Base-by-base conservation (phyloP, 2,797 vertebrate species). In the Stomatorhinus walkeri region DNA sequence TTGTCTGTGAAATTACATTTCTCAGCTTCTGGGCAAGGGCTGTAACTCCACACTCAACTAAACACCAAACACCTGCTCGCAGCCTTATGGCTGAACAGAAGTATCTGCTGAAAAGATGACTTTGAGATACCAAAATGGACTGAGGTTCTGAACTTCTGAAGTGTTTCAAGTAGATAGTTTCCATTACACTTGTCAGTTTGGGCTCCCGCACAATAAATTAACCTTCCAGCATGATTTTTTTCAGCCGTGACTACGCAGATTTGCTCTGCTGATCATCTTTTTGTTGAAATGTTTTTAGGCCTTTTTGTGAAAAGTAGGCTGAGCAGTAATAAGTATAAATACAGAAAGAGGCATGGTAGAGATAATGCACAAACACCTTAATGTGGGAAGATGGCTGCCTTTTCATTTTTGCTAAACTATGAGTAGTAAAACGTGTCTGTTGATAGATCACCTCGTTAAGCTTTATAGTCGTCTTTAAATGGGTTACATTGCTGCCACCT, bases 1-100 rank as follows among this genome's bases (percentile, higher is more conserved):
- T 85, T 89, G 84, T 87, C 89, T 88, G n/a, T 89, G 92, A 90
- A 89, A 88, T 87, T 91, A 90, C 90, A 89, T 89, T 72, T 88
- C 64, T 89, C 89, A 90, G 88, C 89, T 89, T 91, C 87, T 88
- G 85, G 90, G 81, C 87, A 87, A 46, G 36, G 40, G 76, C 10
- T 81, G 76, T 46, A 81, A 81, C 76, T 46, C 16, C 40, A 81
- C 40, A 46, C 76, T 81, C 76, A 46, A 81, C 36, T 81, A 81
- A 81, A 81, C 76, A 81, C 40, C 46, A 81, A 81, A 81, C 76
- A 81, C 40, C 76, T 81, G 76, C 76, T 22, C 40, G 19, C 40
- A 81, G 16, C 76, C 76, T 22, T 46, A 81, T 10, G 19, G 40
- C 76, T 46, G 14, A 81, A 43, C 40, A 81, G 6, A 46, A 81